phyloP scores from a whole-genome alignment of 2,113 vertebrate genomes.

The Cercocebus atys region DNA sequence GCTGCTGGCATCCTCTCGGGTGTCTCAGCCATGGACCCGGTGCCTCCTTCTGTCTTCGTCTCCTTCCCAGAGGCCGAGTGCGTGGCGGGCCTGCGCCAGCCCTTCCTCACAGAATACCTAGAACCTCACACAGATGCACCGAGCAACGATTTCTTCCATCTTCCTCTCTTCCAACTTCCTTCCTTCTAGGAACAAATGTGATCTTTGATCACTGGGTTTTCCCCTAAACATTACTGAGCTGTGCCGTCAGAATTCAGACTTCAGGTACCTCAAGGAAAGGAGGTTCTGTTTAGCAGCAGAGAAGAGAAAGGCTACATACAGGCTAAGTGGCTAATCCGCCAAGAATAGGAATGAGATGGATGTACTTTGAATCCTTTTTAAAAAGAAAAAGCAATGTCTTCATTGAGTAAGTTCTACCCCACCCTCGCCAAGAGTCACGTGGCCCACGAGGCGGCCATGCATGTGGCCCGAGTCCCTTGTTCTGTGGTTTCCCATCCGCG shows the following conservation, averaged over 20 bases:
- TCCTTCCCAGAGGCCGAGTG: neutral
- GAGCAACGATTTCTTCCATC: too few relatives aligned
- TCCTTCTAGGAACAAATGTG: neutral
- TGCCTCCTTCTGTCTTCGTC: neutral
- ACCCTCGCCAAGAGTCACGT: neutral
- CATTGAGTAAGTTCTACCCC: too few relatives aligned
- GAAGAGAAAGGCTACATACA: neutral
- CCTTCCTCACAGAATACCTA: neutral
- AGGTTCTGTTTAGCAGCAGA: neutral
- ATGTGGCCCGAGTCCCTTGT: neutral
- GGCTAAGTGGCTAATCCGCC: too few relatives aligned
- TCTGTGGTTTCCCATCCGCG: neutral
- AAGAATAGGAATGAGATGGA: neutral
- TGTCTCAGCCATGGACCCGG: accelerated
- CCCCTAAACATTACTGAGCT: neutral
- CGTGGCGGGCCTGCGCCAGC: too few relatives aligned
- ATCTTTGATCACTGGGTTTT: neutral
- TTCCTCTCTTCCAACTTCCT: neutral
- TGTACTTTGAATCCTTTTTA: neutral
- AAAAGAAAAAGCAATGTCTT: neutral
- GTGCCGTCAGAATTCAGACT: neutral
- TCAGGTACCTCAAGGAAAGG: neutral
- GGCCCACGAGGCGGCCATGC: too few relatives aligned
- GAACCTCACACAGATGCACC: too few relatives aligned
- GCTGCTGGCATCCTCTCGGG: too few relatives aligned